Evolutionary conservation across 2,888 invertebrate genomes (phyloP).

Genomic region (Leucania comma): DNA sequence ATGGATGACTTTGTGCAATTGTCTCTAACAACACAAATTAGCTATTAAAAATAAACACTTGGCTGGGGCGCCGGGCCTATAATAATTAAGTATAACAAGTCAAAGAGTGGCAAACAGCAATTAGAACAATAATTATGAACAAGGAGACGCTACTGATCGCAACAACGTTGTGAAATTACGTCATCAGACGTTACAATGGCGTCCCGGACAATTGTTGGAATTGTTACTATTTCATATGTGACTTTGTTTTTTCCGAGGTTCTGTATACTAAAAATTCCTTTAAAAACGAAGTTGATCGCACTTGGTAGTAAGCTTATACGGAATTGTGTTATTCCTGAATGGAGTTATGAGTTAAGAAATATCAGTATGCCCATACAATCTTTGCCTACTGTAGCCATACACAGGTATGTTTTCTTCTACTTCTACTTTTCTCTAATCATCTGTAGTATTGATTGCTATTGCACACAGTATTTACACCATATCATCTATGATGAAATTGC

Average conservation of each 20-base stretch:
- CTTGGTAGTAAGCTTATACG: not conserved
- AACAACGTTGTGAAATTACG: conserved; percentile 49
- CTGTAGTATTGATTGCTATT: not conserved
- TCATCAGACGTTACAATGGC: conserved; percentile 53
- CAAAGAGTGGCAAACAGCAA: conserved; percentile 55
- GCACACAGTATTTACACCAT: not conserved
- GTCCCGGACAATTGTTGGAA: conserved; percentile 57
- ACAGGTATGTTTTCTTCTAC: no score
- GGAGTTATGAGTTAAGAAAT: not conserved
- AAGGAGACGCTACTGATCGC: conserved; percentile 52
- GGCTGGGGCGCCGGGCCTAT: conserved; percentile 37
- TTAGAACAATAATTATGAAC: conserved; percentile 59
- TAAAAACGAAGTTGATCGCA: no score
- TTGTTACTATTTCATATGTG: conserved; percentile 40
- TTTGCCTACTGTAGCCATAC: no score
- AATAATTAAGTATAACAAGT: conserved; percentile 62
- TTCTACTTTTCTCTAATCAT: not conserved
- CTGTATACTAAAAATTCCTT: conserved; percentile 16
- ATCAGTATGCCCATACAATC: not conserved
- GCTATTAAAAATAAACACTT: conserved; percentile 37
- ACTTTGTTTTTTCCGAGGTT: conserved; percentile 35
- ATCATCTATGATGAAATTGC: conserved; percentile 6
- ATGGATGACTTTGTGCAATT: conserved; percentile 28
- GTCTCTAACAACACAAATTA: conserved; percentile 35
- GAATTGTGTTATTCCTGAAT: not conserved